Evolutionary conservation across 2,888 invertebrate genomes (phyloP).

Genomic region (Phragmatobia fuliginosa): DNA sequence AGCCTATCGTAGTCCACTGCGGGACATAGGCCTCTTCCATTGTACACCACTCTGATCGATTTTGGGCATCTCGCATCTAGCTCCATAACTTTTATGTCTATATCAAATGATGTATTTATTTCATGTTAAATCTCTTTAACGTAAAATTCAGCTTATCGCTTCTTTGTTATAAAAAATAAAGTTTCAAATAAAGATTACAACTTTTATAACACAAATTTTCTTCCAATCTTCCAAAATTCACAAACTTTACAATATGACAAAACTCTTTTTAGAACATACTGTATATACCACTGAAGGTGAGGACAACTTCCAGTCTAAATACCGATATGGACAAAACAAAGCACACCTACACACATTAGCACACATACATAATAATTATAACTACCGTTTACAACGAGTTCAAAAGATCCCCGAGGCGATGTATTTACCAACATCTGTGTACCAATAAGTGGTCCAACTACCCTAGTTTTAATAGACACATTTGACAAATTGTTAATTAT

Average conservation of each 20-base stretch:
- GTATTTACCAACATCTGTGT: constrained; percentile 14
- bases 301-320: background rate
- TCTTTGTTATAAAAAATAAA: too few relatives aligned
- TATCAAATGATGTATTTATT: too few relatives aligned
- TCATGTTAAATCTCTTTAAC: too few relatives aligned
- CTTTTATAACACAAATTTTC: too few relatives aligned
- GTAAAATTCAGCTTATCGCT: too few relatives aligned
- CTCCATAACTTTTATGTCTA: too few relatives aligned
- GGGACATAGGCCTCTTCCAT: too few relatives aligned
- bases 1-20: too few relatives aligned
- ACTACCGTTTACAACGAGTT: constrained; percentile 34
- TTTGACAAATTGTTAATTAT: constrained; percentile 57
- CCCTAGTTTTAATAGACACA: constrained; percentile 38
- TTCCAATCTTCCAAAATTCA: background rate
- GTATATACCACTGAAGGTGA: background rate
- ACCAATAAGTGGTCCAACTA: constrained; percentile 15
- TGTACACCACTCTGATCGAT: too few relatives aligned
- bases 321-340: constrained; percentile 30
- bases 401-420: constrained; percentile 11
- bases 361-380: constrained; percentile 35
- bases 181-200: too few relatives aligned
- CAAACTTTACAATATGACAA: background rate
- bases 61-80: too few relatives aligned
- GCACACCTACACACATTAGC: constrained; percentile 26
- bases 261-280: background rate